Conservation (phyloP, 2,797 vertebrate species). For the Zonotrichia albicollis region DNA sequence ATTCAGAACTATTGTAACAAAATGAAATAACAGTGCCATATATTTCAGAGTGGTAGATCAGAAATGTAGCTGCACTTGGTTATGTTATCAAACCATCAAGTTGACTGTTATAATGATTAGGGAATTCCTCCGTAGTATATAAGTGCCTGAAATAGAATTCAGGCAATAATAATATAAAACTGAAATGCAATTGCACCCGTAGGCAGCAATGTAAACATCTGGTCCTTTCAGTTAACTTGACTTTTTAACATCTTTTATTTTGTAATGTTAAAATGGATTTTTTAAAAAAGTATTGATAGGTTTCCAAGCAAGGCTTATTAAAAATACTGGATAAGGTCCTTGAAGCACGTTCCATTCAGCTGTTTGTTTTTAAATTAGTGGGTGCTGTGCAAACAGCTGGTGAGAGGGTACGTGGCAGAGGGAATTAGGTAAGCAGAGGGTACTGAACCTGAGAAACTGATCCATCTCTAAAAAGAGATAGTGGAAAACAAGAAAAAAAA, state of each 20-base stretch:
- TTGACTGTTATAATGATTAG: neutral
- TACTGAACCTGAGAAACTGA: neutral
- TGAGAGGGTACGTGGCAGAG: neutral
- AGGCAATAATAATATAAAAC: neutral
- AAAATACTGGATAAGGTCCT: neutral
- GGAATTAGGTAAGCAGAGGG: neutral
- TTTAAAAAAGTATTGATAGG: neutral
- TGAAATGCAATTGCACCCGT: neutral
- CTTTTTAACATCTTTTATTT: neutral
- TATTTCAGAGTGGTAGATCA: neutral
- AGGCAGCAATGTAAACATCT: conserved; percentile 12
- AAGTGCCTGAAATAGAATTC: conserved; percentile 5
- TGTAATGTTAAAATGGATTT: neutral
- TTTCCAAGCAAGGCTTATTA: neutral
- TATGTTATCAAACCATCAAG: conserved; percentile 7
- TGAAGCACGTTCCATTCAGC: neutral
- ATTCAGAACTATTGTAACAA: conserved; percentile 28
- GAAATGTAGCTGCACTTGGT: conserved; percentile 3
- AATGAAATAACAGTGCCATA: conserved; percentile 27
- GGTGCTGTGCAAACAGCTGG: neutral
- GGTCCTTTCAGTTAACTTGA: neutral
- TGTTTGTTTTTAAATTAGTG: neutral
- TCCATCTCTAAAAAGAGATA: neutral
- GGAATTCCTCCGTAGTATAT: neutral
- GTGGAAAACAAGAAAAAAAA: neutral